phyloP scores from a whole-genome alignment of 2,113 vertebrate genomes.

The Zosterops japonicus region DNA sequence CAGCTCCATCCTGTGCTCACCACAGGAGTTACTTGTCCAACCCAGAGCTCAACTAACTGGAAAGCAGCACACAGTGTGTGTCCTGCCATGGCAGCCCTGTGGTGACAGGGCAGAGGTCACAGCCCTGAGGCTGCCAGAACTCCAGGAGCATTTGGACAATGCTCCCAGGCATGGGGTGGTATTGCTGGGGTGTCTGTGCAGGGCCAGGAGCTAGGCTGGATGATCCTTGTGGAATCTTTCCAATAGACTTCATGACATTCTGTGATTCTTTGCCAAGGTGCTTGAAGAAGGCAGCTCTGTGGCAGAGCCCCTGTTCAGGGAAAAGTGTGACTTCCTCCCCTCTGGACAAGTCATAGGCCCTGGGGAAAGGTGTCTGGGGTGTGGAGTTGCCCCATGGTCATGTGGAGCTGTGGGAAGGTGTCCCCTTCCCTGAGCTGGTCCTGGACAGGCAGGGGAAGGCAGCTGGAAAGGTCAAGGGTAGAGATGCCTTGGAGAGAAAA shows the following conservation, averaged over 20 bases:
- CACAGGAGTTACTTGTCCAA: background rate
- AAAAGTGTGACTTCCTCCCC: background rate
- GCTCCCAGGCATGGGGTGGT: background rate
- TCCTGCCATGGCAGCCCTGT: background rate
- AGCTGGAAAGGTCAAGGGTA: background rate
- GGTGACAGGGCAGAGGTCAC: background rate
- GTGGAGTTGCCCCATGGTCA: background rate
- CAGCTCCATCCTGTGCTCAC: background rate
- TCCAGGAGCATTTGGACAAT: fast-evolving
- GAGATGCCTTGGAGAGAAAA: background rate
- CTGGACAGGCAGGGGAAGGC: background rate
- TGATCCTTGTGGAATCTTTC: background rate
- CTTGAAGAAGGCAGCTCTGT: background rate
- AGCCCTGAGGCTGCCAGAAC: background rate
- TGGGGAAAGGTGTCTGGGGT: background rate
- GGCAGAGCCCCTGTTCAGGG: background rate
- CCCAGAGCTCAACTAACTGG: background rate
- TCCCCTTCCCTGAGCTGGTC: background rate
- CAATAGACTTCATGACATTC: too few relatives aligned
- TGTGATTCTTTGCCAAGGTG: too few relatives aligned
- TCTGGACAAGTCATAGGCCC: background rate
- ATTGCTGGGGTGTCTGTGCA: background rate
- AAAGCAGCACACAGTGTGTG: background rate
- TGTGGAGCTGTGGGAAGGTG: background rate
- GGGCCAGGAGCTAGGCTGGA: background rate